Base-by-base conservation (phyloP, 1,140 invertebrate species). In the Phthorimaea operculella region DNA sequence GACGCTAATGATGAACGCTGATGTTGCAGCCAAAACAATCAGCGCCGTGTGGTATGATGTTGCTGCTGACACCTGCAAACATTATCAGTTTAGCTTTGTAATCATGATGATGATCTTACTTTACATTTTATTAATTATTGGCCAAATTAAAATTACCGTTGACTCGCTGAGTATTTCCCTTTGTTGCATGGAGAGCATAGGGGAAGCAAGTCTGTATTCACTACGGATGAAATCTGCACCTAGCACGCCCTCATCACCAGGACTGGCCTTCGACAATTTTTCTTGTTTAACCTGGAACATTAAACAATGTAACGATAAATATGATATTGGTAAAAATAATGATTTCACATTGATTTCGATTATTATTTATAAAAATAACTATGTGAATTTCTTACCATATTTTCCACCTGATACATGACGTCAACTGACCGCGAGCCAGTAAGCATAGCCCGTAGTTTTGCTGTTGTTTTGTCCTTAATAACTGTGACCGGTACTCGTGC, bases 1-100 rank as follows among this genome's bases (percentile, higher is more conserved):
- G 42, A 90, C 90, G 69, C 90, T 91, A 60, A 93, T 91, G 51
- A 92, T 87, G 66, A 92, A 92, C 10, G 90, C 91, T 21, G 91
- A 91, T 1, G 90, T 89, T 0, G 90, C 90, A 4, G 89, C 90
- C 17, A 92, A 79, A 4, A 92, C 90, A 52, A 93, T 88, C 4
- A 91, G 86, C 12, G 90, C 90, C 1, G 91, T 92, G 66, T 92
- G 90, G 74, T 92, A 92, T 34, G 90, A 88, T 5, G 90, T 90
- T 16, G 89, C 86, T 33, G 88, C 81, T 17, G 88, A 89, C n/a
- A 90, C 87, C 85, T 87, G 69, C 17, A 57, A 52, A 52, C 52
- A 45, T 2, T 3, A 16, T 47, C n/a, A 42, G 39, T 4, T 28
- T 28, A 28, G 21, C 21, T 28, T 28, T 28, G 2, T 28, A 28